Base-by-base conservation (phyloP, 2,113 vertebrate species). In the Campylorhamphus procurvoides region DNA sequence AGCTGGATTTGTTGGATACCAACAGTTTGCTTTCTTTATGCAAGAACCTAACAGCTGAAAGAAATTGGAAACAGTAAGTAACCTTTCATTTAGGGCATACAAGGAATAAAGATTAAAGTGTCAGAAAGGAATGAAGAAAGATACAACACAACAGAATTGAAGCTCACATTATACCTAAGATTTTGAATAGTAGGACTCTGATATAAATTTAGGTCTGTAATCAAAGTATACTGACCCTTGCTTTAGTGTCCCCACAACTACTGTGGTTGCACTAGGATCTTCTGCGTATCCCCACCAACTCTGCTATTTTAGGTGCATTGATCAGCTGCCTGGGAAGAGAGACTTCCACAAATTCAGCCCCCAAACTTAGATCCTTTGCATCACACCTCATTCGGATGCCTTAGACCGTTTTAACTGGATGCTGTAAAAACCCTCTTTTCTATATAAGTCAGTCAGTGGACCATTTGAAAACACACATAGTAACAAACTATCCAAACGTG, bases 1-100 rank as follows among this genome's bases (percentile, higher is more conserved):
- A 83, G 62, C 49, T 72, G 81, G 60, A 90, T 75, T 94, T 93
- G 78, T 63, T 96, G 89, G 87, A 95, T 84, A 56, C 47, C 68
- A 93, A 71, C 42, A 84, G 55, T 78, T 92, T 14, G 1, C 12
- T 94, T 76, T 46, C 73, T 96, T 96, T 78, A 94, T 90, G 64
- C 72, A 80, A 63, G 67, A 89, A 95, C 83, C 87, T 84, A 96
- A 93, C 58, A 97, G 94, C 84, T 94, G 85, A 96, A 85, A 69
- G 91, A 93, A 97, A 96, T 39, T 95, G 35, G 89, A 95, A 89
- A 92, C 62, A 72, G 67, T 63, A 74, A 63, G 59, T 63, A 97
- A 97, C 80, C 71, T 97, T 97, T 94, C 72, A 94, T 64, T 96
- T 85, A 95, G n/a, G 66, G 66, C 60, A 50, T 28, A 86, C 42